phyloP scores from a whole-genome alignment of 1,140 invertebrate genomes.

The Cydia fagiglandana region DNA sequence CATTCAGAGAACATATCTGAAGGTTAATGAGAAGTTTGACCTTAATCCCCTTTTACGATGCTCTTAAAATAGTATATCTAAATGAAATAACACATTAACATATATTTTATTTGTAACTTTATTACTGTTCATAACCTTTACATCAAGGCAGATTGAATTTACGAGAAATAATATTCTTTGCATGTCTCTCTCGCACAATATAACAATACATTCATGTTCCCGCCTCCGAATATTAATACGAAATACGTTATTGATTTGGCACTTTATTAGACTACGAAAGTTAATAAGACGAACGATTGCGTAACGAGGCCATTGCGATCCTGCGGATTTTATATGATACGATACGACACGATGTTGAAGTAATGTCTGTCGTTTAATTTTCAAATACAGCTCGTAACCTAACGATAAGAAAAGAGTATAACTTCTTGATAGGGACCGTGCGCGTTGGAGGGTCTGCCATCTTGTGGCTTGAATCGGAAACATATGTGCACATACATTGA shows the following conservation, averaged over 20 bases:
- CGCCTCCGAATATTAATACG: constrained; percentile 11
- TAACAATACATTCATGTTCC: constrained; percentile 13
- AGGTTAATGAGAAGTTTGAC: neutral
- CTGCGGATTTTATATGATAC: neutral
- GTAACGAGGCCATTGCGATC: constrained; percentile 1
- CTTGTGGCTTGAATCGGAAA: too few species aligned
- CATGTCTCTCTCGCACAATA: constrained; percentile 8
- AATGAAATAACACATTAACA: too few species aligned
- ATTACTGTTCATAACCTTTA: too few species aligned
- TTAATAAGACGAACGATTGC: constrained; percentile 28
- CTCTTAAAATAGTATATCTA: too few species aligned
- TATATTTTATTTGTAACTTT: too few species aligned
- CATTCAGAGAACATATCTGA: neutral
- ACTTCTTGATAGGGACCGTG: too few species aligned
- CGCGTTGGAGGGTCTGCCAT: too few species aligned
- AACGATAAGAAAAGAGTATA: too few species aligned
- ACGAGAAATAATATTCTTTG: neutral
- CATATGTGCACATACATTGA: too few species aligned
- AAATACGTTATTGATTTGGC: constrained; percentile 30
- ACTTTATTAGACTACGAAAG: constrained; percentile 31
- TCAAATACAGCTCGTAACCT: too few species aligned
- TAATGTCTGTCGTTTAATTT: too few species aligned
- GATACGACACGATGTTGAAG: neutral
- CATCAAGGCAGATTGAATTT: too few species aligned
- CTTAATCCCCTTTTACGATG: neutral